Evolutionary conservation across 2,888 invertebrate genomes (phyloP).

Genomic region (Agriopis leucophaearia): DNA sequence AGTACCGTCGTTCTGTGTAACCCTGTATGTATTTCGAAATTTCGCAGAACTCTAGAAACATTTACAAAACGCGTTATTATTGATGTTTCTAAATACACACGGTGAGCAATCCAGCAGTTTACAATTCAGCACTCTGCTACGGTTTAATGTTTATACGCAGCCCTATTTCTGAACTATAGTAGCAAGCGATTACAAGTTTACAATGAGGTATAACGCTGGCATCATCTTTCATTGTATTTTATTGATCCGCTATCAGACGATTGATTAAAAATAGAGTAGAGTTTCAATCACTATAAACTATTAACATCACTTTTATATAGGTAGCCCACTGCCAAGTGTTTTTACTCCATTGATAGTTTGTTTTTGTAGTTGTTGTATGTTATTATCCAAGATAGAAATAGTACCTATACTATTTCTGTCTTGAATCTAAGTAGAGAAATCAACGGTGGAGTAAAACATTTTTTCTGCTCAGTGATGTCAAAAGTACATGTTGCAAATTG

Average conservation of each 20-base stretch:
- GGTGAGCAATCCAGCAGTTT: slow-evolving; percentile 57
- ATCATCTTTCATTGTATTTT: slow-evolving; percentile 39
- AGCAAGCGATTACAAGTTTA: slow-evolving; percentile 50
- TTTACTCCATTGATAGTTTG: no score
- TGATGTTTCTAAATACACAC: slow-evolving; percentile 53
- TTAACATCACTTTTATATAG: no score
- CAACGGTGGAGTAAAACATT: not conserved
- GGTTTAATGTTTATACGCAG: slow-evolving; percentile 57
- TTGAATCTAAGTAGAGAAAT: no score
- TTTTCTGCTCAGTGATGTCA: no score
- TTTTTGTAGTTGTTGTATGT: no score
- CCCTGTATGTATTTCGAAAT: slow-evolving; percentile 34
- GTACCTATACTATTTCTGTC: no score
- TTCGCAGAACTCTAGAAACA: slow-evolving; percentile 51
- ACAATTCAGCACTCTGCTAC: slow-evolving; percentile 47
- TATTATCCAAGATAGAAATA: no score
- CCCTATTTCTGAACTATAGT: slow-evolving; percentile 57
- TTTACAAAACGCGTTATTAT: slow-evolving; percentile 48
- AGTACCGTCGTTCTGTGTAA: no score
- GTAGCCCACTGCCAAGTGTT: no score
- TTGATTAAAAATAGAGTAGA: slow-evolving; percentile 21
- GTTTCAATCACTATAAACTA: not conserved
- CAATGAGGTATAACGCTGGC: slow-evolving; percentile 37
- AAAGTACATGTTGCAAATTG: no score
- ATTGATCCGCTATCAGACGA: slow-evolving; percentile 4